phyloP scores from a whole-genome alignment of 1,140 invertebrate genomes.

The Pogonomyrmex californicus region DNA sequence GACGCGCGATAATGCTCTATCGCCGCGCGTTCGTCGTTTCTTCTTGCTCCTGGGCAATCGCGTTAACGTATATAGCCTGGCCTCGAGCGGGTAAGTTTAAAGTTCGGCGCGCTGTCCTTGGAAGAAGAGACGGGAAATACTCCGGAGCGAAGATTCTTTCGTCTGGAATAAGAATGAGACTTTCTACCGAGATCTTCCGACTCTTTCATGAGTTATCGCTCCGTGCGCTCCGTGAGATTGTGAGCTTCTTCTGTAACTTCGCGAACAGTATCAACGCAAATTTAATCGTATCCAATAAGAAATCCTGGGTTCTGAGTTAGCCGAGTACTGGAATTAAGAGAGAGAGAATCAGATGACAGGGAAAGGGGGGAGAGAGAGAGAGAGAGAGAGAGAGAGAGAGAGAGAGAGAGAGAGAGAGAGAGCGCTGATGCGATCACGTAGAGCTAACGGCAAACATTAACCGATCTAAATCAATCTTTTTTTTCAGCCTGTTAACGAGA shows the following conservation, averaged over 20 bases:
- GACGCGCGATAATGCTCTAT: slow-evolving; percentile 48
- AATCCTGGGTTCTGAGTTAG: slow-evolving; percentile 21
- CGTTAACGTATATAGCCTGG: slow-evolving; percentile 41
- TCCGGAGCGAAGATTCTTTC: slow-evolving; percentile 47
- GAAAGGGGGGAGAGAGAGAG: too few relatives aligned
- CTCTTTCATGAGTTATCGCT: slow-evolving; percentile 48
- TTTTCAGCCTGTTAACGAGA: neutral
- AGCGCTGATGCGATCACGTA: neutral
- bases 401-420: neutral
- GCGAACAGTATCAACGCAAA: slow-evolving; percentile 48
- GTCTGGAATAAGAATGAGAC: slow-evolving; percentile 58
- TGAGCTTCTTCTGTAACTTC: slow-evolving; percentile 38
- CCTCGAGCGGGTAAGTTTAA: slow-evolving; percentile 34
- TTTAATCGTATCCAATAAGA: slow-evolving; percentile 54
- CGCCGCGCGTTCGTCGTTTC: slow-evolving; percentile 33
- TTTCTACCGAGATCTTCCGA: neutral
- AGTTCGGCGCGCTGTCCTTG: slow-evolving; percentile 60
- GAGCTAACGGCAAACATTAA: slow-evolving; percentile 3
- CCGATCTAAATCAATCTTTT: slow-evolving; percentile 5
- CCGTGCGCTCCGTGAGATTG: slow-evolving; percentile 35
- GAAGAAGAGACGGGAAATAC: slow-evolving; percentile 19
- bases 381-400: neutral
- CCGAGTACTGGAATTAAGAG: slow-evolving; percentile 13
- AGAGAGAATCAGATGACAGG: too few relatives aligned
- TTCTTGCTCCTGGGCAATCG: slow-evolving; percentile 36